A percentile compares a stretch with the other conserved stretches of the same genome.
phyloP scores from a whole-genome alignment of 1,140 invertebrate genomes.

The Drosophila burlai region DNA sequence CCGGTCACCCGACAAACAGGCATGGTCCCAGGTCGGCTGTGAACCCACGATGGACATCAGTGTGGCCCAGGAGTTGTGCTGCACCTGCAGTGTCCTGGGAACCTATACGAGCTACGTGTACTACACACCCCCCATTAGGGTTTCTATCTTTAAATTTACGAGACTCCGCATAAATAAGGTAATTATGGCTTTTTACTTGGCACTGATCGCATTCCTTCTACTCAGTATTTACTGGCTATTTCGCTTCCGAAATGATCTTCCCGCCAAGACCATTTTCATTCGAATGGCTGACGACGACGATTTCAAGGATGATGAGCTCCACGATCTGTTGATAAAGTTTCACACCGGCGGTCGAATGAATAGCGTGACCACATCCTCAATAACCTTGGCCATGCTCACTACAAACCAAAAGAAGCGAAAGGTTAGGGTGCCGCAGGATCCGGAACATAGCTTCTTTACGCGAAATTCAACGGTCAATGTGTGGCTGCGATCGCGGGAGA shows the following conservation, averaged over 20 bases:
- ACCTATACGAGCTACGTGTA: slow-evolving; percentile 56
- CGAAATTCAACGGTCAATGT: slow-evolving; percentile 39
- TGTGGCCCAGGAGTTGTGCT: slow-evolving; percentile 5
- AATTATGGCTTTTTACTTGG: background rate
- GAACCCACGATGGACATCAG: slow-evolving; percentile 15
- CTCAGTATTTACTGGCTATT: slow-evolving; percentile 10
- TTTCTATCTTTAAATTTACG: background rate
- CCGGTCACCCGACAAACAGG: background rate
- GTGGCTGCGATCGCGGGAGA: slow-evolving; percentile 48
- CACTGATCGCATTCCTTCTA: background rate
- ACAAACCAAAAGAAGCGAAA: background rate
- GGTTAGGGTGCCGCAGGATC: slow-evolving; percentile 49
- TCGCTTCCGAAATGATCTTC: slow-evolving; percentile 5
- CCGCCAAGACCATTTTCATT: slow-evolving; percentile 24
- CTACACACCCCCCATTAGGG: slow-evolving; percentile 7
- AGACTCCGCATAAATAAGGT: background rate
- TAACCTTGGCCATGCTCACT: slow-evolving; percentile 21
- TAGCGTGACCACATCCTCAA: slow-evolving; percentile 45
- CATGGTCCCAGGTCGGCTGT: slow-evolving; percentile 27
- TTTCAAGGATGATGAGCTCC: slow-evolving; percentile 24
- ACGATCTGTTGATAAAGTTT: slow-evolving; percentile 45
- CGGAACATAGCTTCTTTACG: slow-evolving; percentile 16
- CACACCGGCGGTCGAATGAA: slow-evolving; percentile 45
- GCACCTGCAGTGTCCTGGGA: slow-evolving; percentile 36
- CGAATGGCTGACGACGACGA: background rate